Evolutionary conservation across 2,797 vertebrate species (phyloP).

Genomic region (Danio jaintianensis): DNA sequence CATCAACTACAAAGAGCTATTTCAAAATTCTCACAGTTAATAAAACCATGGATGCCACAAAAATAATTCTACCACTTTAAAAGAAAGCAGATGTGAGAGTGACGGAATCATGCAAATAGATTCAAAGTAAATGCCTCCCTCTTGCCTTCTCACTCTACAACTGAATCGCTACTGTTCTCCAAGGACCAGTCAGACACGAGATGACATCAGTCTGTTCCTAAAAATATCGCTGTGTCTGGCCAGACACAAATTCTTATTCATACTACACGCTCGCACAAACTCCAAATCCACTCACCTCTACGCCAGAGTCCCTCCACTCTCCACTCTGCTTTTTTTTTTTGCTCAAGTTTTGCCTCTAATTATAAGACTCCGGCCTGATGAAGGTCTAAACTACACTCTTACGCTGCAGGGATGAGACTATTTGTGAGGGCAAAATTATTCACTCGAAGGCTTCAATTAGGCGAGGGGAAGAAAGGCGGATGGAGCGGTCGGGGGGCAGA

Average conservation of each 20-base stretch:
- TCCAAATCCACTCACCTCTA: constrained; percentile 33
- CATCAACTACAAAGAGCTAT: no score
- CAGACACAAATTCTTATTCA: constrained; percentile 38
- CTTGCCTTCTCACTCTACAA: constrained; percentile 11
- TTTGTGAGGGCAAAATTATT: constrained; percentile 65
- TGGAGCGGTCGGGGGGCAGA: constrained; percentile 25
- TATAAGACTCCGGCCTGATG: constrained; percentile 62
- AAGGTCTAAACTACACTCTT: constrained; percentile 61
- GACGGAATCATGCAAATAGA: constrained; percentile 12
- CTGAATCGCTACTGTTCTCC: constrained; percentile 28
- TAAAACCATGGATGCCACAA: background rate
- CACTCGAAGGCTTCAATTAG: constrained; percentile 67
- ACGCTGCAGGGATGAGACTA: constrained; percentile 56
- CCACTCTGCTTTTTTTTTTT: constrained; percentile 12
- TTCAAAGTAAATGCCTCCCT: background rate
- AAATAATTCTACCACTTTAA: background rate
- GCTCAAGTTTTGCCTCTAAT: constrained; percentile 58
- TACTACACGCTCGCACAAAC: constrained; percentile 15
- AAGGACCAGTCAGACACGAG: constrained; percentile 10
- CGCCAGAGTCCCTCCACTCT: constrained; percentile 1
- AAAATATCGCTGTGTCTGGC: constrained; percentile 39
- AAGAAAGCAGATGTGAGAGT: background rate
- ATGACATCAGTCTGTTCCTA: constrained; percentile 47
- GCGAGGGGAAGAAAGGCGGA: constrained; percentile 38
- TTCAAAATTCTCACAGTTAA: no score